Base-by-base conservation (phyloP, 1,140 invertebrate species). In the Cydia splendana region DNA sequence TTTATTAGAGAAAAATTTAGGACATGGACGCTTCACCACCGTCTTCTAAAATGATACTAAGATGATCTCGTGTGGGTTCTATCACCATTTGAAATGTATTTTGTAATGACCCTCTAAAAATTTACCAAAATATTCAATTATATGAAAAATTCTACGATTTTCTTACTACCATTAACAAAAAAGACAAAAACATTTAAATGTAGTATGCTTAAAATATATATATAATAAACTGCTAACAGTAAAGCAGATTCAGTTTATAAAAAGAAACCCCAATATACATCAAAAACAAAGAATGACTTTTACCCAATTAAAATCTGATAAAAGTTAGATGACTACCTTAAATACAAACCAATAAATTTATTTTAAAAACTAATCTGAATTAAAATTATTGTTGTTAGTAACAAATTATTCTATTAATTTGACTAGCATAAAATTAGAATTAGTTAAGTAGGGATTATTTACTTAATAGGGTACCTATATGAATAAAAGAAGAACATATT, bases 341-440 rank as follows among this genome's bases (percentile, higher is more conserved):
- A 62, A 20, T 48, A 48, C 45, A 20, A 62, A 57, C n/a, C 53
- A 57, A 18, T n/a, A 62, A 62, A 48, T 45, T 42, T 10, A 4
- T 9, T 9, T 20, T 38, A 10, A 42, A 42, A 71, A 69, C 34
- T 42, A 20, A 13, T 42, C n/a, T 10, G 13, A n/a, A 13, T 71
- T 71, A 71, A 7, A 38, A 45, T n/a, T 38, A 71, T 38, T 77
- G 24, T 77, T 75, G 65, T 81, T 79, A 81, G 76, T 76, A 13
- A 75, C 65, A 51, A 75, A 73, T 80, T 79, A 77, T 65, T 69
- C 76, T 65, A 62, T 79, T 42, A 80, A 34, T 71, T 71, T 76
- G 69, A 80, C 82, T 85, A 84, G 82, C 84, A 85, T 85, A 84
- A 78, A 65, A 77, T 77, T 84, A 81, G 74, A 82, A 85, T 84